These are phyloP conservation scores for Triplophysa siluroides DNA, from an alignment of 2,113 vertebrate genomes.

Conservation along the genomic window DNA sequence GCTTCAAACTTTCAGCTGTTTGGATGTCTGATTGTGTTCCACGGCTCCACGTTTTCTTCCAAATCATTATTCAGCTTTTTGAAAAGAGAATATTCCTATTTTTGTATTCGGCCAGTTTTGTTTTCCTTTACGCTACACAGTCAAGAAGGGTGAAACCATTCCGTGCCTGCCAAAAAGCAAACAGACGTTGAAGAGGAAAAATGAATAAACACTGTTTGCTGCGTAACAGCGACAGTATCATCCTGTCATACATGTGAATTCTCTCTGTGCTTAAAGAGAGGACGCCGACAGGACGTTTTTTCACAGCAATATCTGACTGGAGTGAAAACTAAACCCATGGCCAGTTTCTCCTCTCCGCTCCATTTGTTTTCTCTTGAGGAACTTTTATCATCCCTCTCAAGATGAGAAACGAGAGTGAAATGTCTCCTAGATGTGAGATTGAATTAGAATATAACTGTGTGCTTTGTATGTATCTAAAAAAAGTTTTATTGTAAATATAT, in stretches of 20 bases:
- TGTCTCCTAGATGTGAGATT: slow-evolving; percentile 47
- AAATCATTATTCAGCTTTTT: slow-evolving; percentile 61
- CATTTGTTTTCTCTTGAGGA: slow-evolving; percentile 36
- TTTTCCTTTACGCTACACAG: slow-evolving; percentile 61
- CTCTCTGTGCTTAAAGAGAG: not conserved
- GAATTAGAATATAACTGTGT: slow-evolving; percentile 47
- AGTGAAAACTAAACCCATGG: slow-evolving; percentile 47
- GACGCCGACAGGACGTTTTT: slow-evolving; percentile 3
- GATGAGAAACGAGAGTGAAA: slow-evolving; percentile 27
- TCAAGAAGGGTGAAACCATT: slow-evolving; percentile 71
- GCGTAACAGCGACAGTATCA: slow-evolving; percentile 4
- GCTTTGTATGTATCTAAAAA: slow-evolving; percentile 76
- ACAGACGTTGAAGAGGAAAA: slow-evolving; percentile 32
- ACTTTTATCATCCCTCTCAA: slow-evolving; percentile 36
- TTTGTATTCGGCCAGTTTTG: slow-evolving; percentile 74
- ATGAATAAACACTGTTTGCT: slow-evolving; percentile 1
- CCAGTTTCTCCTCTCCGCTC: slow-evolving; percentile 41
- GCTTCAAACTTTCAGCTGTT: slow-evolving; percentile 1
- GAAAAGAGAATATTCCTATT: slow-evolving; percentile 72
- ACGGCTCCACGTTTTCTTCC: slow-evolving; percentile 50
- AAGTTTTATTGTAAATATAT: slow-evolving; percentile 85
- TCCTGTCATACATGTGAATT: not conserved
- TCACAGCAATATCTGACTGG: slow-evolving; percentile 45
- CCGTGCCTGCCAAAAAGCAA: slow-evolving; percentile 63
- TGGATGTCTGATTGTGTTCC: not conserved